A percentile compares a stretch with the other conserved stretches of the same genome.
These are phyloP conservation scores for Drosophila trichaetosa DNA, from an alignment of 2,888 invertebrate genomes.

Conservation along the genomic window DNA sequence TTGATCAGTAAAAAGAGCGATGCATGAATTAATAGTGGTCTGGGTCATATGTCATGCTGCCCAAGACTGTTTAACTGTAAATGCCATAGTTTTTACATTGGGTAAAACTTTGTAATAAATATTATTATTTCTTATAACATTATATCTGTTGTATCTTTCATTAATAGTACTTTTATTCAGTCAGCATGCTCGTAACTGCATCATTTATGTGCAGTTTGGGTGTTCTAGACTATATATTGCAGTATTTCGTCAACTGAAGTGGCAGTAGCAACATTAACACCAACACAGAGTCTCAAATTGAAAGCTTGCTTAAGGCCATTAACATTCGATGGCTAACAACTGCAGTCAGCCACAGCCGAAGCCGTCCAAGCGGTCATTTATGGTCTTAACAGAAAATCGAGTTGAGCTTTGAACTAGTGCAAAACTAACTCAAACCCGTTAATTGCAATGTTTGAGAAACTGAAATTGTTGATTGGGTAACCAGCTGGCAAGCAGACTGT, in stretches of 20 bases:
- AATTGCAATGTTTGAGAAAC: conserved; percentile 28
- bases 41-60: neutral
- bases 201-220: neutral
- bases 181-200: neutral
- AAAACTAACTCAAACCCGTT: conserved; percentile 41
- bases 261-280: conserved; percentile 30
- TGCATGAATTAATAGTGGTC: neutral
- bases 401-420: conserved; percentile 18
- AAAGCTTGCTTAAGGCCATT: conserved; percentile 78
- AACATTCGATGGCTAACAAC: conserved; percentile 76
- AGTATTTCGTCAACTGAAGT: neutral
- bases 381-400: conserved; percentile 34
- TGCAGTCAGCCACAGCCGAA: conserved; percentile 12
- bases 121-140: no score
- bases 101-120: neutral
- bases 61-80: neutral
- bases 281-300: conserved; percentile 66
- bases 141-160: neutral
- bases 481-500: neutral
- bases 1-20: neutral
- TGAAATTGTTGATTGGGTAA: neutral
- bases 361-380: conserved; percentile 22
- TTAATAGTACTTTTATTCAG: neutral
- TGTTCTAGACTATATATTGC: neutral
- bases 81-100: neutral